Base-by-base conservation (phyloP, 2,888 invertebrate genomes). In the Hydriomena furcata region DNA sequence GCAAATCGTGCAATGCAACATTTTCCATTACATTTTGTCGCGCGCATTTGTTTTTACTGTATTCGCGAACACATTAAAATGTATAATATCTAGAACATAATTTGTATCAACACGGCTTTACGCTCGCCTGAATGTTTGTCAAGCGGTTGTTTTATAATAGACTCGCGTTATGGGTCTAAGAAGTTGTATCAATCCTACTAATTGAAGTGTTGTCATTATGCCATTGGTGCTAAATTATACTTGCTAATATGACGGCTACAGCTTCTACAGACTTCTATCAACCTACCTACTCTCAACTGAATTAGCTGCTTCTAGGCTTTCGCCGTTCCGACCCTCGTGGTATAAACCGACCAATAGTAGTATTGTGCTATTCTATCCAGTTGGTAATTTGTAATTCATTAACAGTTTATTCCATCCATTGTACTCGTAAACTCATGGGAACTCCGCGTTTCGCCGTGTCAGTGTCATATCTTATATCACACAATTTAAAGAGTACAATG, bases 401-500 rank as follows among this genome's bases (percentile, higher is more conserved):
- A 25, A 25, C n/a, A n/a, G 8, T 25, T 24, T 25, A 25, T n/a
- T 32, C 8, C 10, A 7, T 31, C 40, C 38, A 54, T 51, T 49
- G 35, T 45, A 5, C 30, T 35, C n/a, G n/a, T n/a, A n/a, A n/a
- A n/a, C 46, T 21, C 45, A 42, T 49, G 49, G 38, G 51, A 48
- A 49, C 30, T 30, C 31, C n/a, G 43, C 1, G 10, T 27, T 47
- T 41, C 24, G 17, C 37, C 5, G 37, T 37, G n/a, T 36, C 38
- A 11, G 11, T 37, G 32, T 27, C 38, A 37, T 40, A 24, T 47
- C 38, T 42, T 40, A 24, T 47, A 46, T 44, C 36, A 50, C 46
- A 52, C 46, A 53, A 50, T 58, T 38, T n/a, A n/a, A n/a, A n/a
- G n/a, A n/a, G n/a, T 58, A 61, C 55, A 63, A 70, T 65, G 37